phyloP scores from a whole-genome alignment of 2,113 vertebrate species.

The Prunella fulvescens region DNA sequence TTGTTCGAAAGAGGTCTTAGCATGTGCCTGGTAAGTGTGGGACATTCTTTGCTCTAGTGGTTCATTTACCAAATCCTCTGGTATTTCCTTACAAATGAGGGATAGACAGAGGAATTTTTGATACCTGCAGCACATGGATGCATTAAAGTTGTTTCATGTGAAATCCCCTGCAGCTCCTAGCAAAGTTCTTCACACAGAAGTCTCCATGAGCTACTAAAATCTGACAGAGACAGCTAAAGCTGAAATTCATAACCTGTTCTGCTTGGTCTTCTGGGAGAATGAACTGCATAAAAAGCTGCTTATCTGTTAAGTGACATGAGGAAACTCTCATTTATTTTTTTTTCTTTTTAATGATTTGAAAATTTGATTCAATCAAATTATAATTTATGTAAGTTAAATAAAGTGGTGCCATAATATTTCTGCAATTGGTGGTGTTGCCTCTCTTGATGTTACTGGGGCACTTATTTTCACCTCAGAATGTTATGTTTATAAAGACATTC shows the following conservation, averaged over 20 bases:
- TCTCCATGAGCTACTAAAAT: not conserved
- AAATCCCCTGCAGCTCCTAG: not conserved
- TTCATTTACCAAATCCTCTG: not conserved
- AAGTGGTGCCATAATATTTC: not conserved
- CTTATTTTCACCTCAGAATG: not conserved
- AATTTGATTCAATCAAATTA: not conserved
- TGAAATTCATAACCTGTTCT: not conserved
- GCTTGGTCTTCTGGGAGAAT: not conserved
- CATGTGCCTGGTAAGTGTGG: not conserved
- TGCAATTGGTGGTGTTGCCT: not conserved
- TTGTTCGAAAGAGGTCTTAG: not conserved
- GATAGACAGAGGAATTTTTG: not conserved
- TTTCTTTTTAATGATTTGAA: not conserved
- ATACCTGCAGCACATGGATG: not conserved
- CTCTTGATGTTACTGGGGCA: not conserved
- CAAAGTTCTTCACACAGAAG: not conserved
- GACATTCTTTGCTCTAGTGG: not conserved
- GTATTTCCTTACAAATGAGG: not conserved
- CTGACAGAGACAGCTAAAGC: not conserved
- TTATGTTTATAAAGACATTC: not conserved
- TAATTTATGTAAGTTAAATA: not conserved
- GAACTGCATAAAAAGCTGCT: not conserved
- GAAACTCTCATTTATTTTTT: not conserved
- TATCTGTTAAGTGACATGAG: not conserved
- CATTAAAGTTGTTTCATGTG: not conserved